These are phyloP conservation scores for Morone saxatilis DNA, from an alignment of 2,113 vertebrate genomes.

Conservation along the genomic window DNA sequence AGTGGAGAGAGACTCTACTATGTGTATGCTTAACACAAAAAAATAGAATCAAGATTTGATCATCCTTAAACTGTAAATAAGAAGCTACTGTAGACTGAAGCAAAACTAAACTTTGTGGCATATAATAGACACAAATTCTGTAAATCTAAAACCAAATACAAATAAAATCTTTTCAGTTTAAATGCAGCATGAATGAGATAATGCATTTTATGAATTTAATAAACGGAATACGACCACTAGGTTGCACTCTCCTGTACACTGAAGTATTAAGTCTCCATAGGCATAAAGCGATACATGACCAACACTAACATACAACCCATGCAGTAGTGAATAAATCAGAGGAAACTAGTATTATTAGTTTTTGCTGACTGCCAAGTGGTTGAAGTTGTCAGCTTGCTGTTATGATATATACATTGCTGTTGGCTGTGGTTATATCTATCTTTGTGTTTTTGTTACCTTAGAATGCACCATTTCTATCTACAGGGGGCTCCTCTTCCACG, in stretches of 20 bases:
- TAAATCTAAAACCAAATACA: neutral
- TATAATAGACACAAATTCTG: neutral
- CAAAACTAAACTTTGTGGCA: neutral
- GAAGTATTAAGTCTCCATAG: neutral
- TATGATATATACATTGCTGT: neutral
- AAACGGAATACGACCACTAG: neutral
- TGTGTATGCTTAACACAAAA: neutral
- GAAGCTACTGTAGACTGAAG: neutral
- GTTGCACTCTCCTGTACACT: neutral
- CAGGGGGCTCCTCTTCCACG: too few species aligned
- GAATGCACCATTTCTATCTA: too few species aligned
- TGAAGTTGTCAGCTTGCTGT: neutral
- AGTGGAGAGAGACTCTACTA: neutral
- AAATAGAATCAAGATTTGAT: conserved; percentile 10
- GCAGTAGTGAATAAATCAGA: neutral
- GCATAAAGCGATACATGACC: neutral
- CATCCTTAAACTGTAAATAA: neutral
- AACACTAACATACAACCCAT: neutral
- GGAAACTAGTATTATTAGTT: neutral
- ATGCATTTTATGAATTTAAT: neutral
- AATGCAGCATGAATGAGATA: neutral
- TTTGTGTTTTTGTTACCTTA: too few species aligned
- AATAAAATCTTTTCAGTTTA: neutral
- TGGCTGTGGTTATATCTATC: neutral
- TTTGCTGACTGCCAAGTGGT: neutral